Evolutionary conservation across 2,113 vertebrate genomes (phyloP), one percentile per base, ranked within the genome.

Genomic region (Physeter macrocephalus): DNA sequence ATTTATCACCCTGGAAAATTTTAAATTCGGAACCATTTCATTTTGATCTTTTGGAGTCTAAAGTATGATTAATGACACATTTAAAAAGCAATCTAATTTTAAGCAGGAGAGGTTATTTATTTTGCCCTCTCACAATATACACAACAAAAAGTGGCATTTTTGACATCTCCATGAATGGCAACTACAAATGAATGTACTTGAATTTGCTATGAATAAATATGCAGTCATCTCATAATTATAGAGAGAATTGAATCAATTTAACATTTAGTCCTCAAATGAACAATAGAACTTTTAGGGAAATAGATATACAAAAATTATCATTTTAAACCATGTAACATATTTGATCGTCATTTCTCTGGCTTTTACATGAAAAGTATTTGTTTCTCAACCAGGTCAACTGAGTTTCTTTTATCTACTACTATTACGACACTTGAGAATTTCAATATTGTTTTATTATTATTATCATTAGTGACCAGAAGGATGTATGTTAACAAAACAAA

Each of bases 81-180:
- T 96, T 97, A 97, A 97, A 97, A 92, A 95, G 88, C 97, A 98
- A 97, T 97, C 97, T 98, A 97, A 95, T 98, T 97, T 98, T 97
- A 87, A 97, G 90, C 94, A 98, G 77, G 77, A 98, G 97, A 98
- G 92, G 97, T 98, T 98, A 97, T 95, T 97, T 95, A 93, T 91
- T 95, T 75, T 95, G 72, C 96, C 92, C 88, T 96, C 87, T 95
- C 90, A 81, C 71, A 96, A 97, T 97, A 98, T 86, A 71, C 41
- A 74, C 95, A 86, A 74, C 74, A 59, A 90, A 27, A 94, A 80
- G 69, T 8, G 54, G 49, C 95, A 98, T 80, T 92, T 97, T 97
- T 98, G 96, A 97, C 95, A 88, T 96, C 72, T 77, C 90, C 95
- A 81, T 97, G 98, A 98, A 96, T 93, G 88, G 96, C 57, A 95